Percentiles rank a stretch among this genome's conserved stretches.
Conservation (phyloP, 2,888 invertebrate species). For the Mythimna albipuncta region DNA sequence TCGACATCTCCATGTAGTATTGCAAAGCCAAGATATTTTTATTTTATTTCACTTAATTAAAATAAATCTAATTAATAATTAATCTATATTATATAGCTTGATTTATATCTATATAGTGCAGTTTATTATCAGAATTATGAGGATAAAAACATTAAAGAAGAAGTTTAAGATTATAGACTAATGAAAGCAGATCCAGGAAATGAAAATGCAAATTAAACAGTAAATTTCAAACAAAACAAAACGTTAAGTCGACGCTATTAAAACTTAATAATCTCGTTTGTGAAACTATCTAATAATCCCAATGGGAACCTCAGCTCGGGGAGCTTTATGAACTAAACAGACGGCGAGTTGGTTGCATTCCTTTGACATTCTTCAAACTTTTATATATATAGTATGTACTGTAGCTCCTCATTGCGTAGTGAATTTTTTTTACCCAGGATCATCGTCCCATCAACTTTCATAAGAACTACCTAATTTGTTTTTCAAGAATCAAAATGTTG, state of each 20-base stretch:
- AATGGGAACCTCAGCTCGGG: background rate
- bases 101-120: background rate
- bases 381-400: background rate
- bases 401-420: slow-evolving; percentile 1
- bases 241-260: background rate
- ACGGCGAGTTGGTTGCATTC: slow-evolving; percentile 2
- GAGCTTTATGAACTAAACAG: slow-evolving; percentile 27
- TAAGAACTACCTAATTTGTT: background rate
- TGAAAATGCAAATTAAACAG: background rate
- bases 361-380: slow-evolving; percentile 24
- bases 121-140: background rate
- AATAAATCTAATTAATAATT: background rate
- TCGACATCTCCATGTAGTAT: background rate
- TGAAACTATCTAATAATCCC: slow-evolving; percentile 33
- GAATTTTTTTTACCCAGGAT: background rate
- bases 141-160: background rate
- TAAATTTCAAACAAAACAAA: background rate
- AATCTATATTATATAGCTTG: no score
- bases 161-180: background rate
- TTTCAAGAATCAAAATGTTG: background rate
- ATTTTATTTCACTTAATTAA: background rate
- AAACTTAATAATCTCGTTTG: slow-evolving; percentile 11
- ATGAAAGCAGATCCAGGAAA: slow-evolving; percentile 5
- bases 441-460: background rate
- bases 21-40: background rate